Evolutionary conservation across 2,888 invertebrate genomes (phyloP), one percentile per base, ranked within the genome.

Genomic region (Caenorhabditis sp.): DNA sequence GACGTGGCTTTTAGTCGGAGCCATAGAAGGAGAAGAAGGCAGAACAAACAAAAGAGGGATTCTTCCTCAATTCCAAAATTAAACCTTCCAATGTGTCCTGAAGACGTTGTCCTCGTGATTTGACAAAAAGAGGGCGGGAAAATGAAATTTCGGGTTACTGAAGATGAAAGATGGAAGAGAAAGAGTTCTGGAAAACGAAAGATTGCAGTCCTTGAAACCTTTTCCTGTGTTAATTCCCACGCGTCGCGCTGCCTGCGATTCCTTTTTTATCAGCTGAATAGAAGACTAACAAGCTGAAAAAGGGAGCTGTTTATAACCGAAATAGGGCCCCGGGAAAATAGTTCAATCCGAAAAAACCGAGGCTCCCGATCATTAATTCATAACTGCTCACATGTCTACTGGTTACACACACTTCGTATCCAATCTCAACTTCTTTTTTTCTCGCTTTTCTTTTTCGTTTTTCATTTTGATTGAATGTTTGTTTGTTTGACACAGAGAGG

Each of bases 311-410:
- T 77, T 69, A 54, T 69, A 59, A 26, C 58, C 26, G 10, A 63
- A 49, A 26, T 54, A 22, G 10, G 26, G 26, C 47, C n/a, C 19
- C 28, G 63, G 59, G 44, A 66, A 63, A 54, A 70, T 61, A 72
- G 79, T 72, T 72, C 70, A 73, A 80, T 80, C 70, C 59, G 49
- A 72, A 73, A 77, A 73, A 44, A 47, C 47, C 66, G 73, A 73
- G 80, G 54, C 47, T 14, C 14, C n/a, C 59, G 47, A 81, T 81
- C 75, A 81, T 81, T 81, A 81, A 81, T 81, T 81, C 81, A 81
- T 81, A 81, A 75, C 75, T 26, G 58, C 81, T 81, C 81, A 75
- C 81, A 81, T 81, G 81, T 76, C 70, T 68, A 38, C 68, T 47
- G 68, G 63, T 74, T 74, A 74, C 63, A 64, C 64, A 74, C 64